A percentile compares a stretch with the other conserved stretches of the same genome.
phyloP scores from a whole-genome alignment of 2,888 invertebrate species.

The Frankliniella intonsa region DNA sequence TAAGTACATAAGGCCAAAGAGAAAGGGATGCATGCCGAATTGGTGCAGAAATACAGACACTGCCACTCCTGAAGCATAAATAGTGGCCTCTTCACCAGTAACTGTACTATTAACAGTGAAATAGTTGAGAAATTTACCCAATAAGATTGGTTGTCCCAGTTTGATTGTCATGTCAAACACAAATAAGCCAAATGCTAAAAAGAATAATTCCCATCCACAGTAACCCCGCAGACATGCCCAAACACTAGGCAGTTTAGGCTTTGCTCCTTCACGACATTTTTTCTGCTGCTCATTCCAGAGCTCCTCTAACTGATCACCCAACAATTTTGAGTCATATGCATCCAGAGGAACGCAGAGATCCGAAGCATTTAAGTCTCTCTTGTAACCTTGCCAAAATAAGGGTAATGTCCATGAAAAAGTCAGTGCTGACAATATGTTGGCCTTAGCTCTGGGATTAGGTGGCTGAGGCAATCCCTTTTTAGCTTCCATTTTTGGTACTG shows the following conservation, averaged over 20 bases:
- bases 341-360: slow-evolving; percentile 69
- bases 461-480: neutral
- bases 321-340: slow-evolving; percentile 61
- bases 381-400: slow-evolving; percentile 69
- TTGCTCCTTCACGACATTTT: neutral
- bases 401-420: slow-evolving; percentile 73
- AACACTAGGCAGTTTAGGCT: neutral
- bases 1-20: slow-evolving; percentile 76
- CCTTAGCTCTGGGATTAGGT: slow-evolving; percentile 55
- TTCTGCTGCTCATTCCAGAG: slow-evolving; percentile 46
- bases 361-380: slow-evolving; percentile 63
- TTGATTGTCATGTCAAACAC: neutral
- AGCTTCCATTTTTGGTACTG: neutral
- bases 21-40: slow-evolving; percentile 70
- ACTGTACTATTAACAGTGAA: slow-evolving; percentile 44
- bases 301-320: slow-evolving; percentile 65
- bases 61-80: slow-evolving; percentile 70
- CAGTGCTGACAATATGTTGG: slow-evolving; percentile 58
- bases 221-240: neutral
- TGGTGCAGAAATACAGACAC: slow-evolving; percentile 49
- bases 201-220: neutral
- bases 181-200: slow-evolving; percentile 10
- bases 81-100: slow-evolving; percentile 58
- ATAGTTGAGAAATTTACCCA: slow-evolving; percentile 46
- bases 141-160: slow-evolving; percentile 43